phyloP scores from a whole-genome alignment of 1,140 invertebrate species.

The Lethocerus indicus region DNA sequence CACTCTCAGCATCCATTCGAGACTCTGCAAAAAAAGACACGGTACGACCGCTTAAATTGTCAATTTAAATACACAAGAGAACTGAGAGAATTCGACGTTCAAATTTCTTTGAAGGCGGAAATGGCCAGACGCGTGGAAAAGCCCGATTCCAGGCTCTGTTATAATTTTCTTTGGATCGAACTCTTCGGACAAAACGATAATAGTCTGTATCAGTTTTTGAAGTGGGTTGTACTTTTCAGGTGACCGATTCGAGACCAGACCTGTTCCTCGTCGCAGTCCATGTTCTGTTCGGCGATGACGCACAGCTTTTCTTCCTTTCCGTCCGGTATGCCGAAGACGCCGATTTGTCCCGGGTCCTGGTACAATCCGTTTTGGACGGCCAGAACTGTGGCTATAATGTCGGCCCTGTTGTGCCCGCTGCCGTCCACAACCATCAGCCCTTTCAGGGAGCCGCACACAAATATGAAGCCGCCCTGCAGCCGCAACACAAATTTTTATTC shows the following conservation, averaged over 20 bases:
- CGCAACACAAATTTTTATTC: constrained; percentile 3
- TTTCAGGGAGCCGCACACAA: constrained; percentile 94
- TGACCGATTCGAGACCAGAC: too few species aligned
- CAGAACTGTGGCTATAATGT: constrained; percentile 96
- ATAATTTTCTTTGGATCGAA: too few species aligned
- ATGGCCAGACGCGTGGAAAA: too few species aligned
- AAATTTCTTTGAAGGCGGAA: too few species aligned
- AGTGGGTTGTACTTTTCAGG: too few species aligned
- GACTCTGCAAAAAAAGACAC: constrained; percentile 65
- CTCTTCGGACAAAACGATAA: too few species aligned
- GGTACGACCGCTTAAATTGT: too few species aligned
- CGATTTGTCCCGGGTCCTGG: constrained; percentile 93
- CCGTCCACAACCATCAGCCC: constrained; percentile 98
- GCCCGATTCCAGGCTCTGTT: too few species aligned
- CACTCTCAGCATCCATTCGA: constrained; percentile 99
- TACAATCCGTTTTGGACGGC: constrained; percentile 99
- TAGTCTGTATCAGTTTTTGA: too few species aligned
- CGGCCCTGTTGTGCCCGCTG: constrained; percentile 95
- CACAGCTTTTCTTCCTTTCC: constrained; percentile 93
- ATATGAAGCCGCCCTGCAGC: constrained; percentile 82
- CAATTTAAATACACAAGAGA: too few species aligned
- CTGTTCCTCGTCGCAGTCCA: constrained; percentile 97
- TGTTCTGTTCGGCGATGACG: constrained; percentile 95
- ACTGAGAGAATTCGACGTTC: too few species aligned
- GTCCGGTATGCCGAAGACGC: constrained; percentile 92